Percentiles rank a stretch among this genome's conserved stretches.
Conservation (phyloP, 2,797 vertebrate species). For the Spinus pinus region DNA sequence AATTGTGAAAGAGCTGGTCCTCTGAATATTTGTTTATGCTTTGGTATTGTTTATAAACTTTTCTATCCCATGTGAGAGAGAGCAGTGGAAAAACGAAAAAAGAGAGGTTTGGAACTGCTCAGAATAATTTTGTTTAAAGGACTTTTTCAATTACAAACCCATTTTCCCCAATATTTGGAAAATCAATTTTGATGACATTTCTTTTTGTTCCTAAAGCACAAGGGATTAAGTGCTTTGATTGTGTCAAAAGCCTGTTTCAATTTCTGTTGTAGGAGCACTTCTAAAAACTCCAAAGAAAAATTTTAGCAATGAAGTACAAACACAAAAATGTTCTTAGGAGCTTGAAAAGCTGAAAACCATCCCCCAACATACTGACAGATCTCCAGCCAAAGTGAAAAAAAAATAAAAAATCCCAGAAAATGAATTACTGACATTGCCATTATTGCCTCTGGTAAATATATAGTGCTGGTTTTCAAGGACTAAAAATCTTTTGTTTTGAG, state of each 20-base stretch:
- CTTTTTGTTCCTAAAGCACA: background rate
- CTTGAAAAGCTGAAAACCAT: background rate
- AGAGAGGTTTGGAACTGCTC: background rate
- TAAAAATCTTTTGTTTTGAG: background rate
- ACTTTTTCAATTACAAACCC: background rate
- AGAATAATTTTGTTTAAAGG: background rate
- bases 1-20: background rate
- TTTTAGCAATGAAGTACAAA: background rate
- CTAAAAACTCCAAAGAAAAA: background rate
- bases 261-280: background rate
- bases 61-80: background rate
- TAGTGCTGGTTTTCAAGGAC: background rate
- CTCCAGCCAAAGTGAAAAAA: background rate
- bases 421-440: background rate
- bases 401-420: background rate
- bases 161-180: background rate
- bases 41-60: background rate
- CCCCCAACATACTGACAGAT: background rate
- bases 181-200: constrained; percentile 1
- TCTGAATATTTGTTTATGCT: background rate
- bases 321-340: background rate
- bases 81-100: background rate
- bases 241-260: background rate
- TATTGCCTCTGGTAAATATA: background rate
- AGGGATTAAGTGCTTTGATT: background rate